phyloP scores from a whole-genome alignment of 1,140 invertebrate genomes.

The Drosophila insularis region DNA sequence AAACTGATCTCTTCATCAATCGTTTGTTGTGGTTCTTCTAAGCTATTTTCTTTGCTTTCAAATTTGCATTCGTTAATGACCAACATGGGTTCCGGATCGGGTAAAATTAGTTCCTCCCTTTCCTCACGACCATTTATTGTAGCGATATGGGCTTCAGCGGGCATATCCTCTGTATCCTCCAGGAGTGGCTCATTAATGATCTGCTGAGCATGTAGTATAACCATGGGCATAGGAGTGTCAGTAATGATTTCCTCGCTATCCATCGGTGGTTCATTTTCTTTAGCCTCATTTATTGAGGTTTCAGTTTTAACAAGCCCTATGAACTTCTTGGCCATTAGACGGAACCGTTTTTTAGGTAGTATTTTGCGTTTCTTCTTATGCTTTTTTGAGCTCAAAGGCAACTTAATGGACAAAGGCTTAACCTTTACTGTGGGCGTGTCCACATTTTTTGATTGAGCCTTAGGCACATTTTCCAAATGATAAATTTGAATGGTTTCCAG shows the following conservation, averaged over 20 bases:
- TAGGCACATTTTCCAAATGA: neutral
- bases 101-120: neutral
- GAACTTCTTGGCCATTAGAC: slow-evolving; percentile 2
- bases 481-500: neutral
- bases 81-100: slow-evolving; percentile 32
- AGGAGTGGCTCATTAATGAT: too few species aligned
- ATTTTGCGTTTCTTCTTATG: neutral
- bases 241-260: neutral
- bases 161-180: too few species aligned
- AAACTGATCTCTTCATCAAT: neutral
- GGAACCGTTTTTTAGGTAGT: neutral
- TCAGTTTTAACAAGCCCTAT: neutral
- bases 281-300: neutral
- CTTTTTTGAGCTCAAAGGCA: neutral
- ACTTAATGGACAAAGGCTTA: neutral
- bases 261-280: neutral
- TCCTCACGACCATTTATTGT: neutral
- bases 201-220: too few species aligned
- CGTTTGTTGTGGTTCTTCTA: neutral
- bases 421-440: neutral
- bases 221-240: neutral
- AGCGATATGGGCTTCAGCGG: neutral
- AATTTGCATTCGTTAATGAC: slow-evolving; percentile 57
- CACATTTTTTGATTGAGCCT: neutral
- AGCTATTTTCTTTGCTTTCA: slow-evolving; percentile 14